Evolutionary conservation across 2,113 vertebrate genomes (phyloP).

Genomic region (Scartelaos histophorus): DNA sequence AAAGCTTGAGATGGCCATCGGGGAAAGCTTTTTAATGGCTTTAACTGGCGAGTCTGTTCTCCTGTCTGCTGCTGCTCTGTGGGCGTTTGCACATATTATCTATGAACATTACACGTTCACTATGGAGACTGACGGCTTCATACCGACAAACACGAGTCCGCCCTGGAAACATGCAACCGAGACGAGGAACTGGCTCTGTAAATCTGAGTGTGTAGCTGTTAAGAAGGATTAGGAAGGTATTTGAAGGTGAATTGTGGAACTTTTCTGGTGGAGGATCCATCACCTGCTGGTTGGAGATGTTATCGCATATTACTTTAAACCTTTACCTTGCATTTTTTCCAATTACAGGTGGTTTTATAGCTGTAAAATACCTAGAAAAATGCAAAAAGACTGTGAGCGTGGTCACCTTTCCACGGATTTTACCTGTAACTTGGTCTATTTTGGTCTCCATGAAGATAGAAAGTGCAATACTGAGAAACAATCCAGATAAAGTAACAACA

Average conservation of each 20-base stretch:
- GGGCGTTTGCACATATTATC: constrained; percentile 3
- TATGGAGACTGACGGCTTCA: not conserved
- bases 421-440: too few relatives aligned
- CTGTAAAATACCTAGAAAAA: too few relatives aligned
- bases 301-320: too few relatives aligned
- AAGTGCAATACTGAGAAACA: too few relatives aligned
- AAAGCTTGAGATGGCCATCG: constrained; percentile 4
- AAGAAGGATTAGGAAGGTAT: not conserved
- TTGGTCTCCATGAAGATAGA: too few relatives aligned
- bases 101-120: constrained; percentile 9
- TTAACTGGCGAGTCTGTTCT: not conserved
- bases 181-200: not conserved
- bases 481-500: too few relatives aligned
- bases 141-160: not conserved
- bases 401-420: too few relatives aligned
- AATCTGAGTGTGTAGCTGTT: not conserved
- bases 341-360: too few relatives aligned
- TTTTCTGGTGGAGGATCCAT: too few relatives aligned
- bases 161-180: not conserved
- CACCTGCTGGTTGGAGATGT: too few relatives aligned
- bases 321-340: too few relatives aligned
- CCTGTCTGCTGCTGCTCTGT: constrained; percentile 2
- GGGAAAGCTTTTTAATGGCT: constrained; percentile 10
- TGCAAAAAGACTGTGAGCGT: too few relatives aligned
- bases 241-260: not conserved